phyloP scores from a whole-genome alignment of 2,113 vertebrate species.

The Rhinichthys klamathensis region DNA sequence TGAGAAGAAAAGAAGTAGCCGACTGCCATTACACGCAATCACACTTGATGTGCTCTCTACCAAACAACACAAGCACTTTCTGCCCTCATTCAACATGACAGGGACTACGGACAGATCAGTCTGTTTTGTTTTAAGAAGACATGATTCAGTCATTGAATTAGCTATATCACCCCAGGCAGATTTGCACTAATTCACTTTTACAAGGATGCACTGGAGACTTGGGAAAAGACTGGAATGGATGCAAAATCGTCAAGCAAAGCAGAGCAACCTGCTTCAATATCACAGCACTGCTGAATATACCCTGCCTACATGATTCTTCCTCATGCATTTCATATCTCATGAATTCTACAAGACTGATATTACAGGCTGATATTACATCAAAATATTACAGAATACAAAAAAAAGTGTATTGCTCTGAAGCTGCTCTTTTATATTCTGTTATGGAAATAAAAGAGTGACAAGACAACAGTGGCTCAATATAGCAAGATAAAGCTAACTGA shows the following conservation, averaged over 20 bases:
- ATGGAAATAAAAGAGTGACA: not conserved
- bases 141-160: constrained; percentile 39
- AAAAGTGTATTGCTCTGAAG: not conserved
- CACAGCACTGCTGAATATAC: not conserved
- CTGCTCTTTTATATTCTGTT: not conserved
- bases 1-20: constrained; percentile 12
- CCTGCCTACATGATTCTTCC: not conserved
- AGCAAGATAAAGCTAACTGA: not conserved
- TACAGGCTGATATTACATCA: not conserved
- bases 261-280: constrained; percentile 19
- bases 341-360: constrained; percentile 8
- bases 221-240: not conserved
- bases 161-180: constrained; percentile 30
- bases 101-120: constrained; percentile 33
- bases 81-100: constrained; percentile 32
- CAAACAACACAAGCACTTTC: constrained; percentile 15
- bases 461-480: not conserved
- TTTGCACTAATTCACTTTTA: constrained; percentile 43
- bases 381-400: not conserved
- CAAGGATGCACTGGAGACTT: constrained; percentile 30
- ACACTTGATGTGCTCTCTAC: constrained; percentile 24
- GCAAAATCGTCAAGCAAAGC: not conserved
- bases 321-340: not conserved
- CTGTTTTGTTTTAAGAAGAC: constrained; percentile 42
- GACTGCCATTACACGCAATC: constrained; percentile 28